phyloP scores from a whole-genome alignment of 2,888 invertebrate genomes.

The Eupithecia subfuscata region DNA sequence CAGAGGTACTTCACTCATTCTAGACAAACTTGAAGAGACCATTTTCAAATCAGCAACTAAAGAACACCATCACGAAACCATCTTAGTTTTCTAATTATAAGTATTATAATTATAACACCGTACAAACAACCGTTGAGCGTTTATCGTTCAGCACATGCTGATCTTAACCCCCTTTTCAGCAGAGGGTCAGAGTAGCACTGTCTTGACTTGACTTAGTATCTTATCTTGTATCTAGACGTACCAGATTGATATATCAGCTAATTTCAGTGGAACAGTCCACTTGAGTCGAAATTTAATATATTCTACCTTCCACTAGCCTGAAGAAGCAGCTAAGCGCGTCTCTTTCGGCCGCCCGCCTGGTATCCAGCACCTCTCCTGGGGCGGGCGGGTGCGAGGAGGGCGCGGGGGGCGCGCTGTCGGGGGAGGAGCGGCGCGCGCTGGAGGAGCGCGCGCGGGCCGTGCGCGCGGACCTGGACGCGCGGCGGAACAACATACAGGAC shows the following conservation, averaged over 20 bases:
- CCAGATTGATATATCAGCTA: not conserved
- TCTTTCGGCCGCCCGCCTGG: constrained; percentile 79
- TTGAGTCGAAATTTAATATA: not conserved
- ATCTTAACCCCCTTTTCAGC: too few relatives aligned
- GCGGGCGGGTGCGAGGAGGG: constrained; percentile 56
- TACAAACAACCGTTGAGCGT: not conserved
- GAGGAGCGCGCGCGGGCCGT: constrained; percentile 80
- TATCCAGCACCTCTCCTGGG: constrained; percentile 68
- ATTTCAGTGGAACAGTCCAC: not conserved
- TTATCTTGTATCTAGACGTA: not conserved
- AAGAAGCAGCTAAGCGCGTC: constrained; percentile 88
- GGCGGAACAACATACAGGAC: constrained; percentile 91
- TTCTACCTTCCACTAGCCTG: constrained; percentile 65
- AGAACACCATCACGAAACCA: not conserved
- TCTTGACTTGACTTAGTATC: not conserved
- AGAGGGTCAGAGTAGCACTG: not conserved
- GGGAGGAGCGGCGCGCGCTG: constrained; percentile 82
- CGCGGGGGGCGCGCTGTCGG: constrained; percentile 75
- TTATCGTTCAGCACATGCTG: not conserved
- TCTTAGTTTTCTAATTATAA: too few relatives aligned
- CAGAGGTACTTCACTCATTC: constrained; percentile 82
- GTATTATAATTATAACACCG: not conserved
- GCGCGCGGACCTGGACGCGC: constrained; percentile 89
- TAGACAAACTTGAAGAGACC: not conserved
- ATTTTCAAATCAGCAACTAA: not conserved